Conservation (phyloP, 2,888 invertebrate species). For the Ypsolopha scabrella region DNA sequence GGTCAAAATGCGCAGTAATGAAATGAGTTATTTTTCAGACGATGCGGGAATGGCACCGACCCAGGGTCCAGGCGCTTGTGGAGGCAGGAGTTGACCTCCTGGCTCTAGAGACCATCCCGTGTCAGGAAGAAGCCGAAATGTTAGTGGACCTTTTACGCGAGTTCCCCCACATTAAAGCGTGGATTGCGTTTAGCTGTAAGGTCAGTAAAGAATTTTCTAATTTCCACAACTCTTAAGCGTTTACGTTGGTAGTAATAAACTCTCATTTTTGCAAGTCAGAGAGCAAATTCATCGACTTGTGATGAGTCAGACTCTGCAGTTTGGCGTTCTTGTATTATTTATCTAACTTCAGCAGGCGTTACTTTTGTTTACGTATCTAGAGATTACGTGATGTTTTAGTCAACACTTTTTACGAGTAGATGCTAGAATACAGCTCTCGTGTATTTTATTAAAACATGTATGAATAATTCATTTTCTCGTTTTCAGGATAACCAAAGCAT, state of each 20-base stretch:
- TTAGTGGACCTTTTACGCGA: constrained; percentile 83
- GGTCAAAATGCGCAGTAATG: neutral
- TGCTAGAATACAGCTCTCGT: too few relatives aligned
- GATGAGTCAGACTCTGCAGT: constrained; percentile 5
- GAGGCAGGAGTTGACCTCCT: constrained; percentile 87
- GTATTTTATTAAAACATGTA: neutral
- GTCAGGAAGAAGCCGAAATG: constrained; percentile 86
- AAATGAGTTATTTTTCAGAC: constrained; percentile 31
- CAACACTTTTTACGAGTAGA: neutral
- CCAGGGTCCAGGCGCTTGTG: constrained; percentile 82
- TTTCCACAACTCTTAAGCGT: neutral
- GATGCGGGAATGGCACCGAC: constrained; percentile 87
- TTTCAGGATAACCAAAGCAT: constrained; percentile 67
- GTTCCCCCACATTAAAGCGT: constrained; percentile 83
- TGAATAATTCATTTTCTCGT: neutral
- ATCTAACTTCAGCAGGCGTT: neutral
- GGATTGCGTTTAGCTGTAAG: constrained; percentile 91
- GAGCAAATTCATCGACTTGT: constrained; percentile 11
- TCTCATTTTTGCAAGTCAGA: constrained; percentile 9
- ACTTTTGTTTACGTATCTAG: neutral
- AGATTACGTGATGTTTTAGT: neutral
- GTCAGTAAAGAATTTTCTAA: constrained; percentile 43
- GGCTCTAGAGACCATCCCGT: constrained; percentile 94
- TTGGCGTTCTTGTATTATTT: neutral
- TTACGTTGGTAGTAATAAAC: neutral